Conservation (phyloP, 2,888 invertebrate genomes). For the Aplocera efformata region DNA sequence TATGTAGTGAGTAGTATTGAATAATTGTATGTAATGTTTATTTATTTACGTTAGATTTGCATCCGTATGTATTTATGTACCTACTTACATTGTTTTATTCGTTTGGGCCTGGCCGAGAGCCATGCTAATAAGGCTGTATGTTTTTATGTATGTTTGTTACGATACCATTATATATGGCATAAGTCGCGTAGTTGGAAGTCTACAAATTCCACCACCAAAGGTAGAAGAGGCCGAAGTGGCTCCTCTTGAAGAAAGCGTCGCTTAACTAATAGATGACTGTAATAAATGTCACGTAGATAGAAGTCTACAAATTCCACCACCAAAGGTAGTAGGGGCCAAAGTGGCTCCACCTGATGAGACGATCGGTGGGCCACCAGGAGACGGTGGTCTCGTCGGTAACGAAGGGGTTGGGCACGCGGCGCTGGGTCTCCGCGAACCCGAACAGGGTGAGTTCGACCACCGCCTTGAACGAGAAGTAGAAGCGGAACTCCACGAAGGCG, state of each 20-base stretch:
- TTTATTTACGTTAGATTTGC: too few species aligned
- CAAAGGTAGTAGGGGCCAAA: constrained; percentile 3
- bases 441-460: constrained; percentile 42
- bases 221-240: constrained; percentile 1
- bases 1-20: too few species aligned
- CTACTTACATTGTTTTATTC: too few species aligned
- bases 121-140: too few species aligned
- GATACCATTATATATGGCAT: too few species aligned
- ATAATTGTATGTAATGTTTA: too few species aligned
- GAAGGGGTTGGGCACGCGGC: constrained; percentile 37
- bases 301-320: constrained; percentile 3
- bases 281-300: too few species aligned
- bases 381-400: constrained; percentile 33
- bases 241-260: background rate
- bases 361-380: constrained; percentile 34
- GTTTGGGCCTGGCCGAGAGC: too few species aligned
- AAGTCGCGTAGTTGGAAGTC: background rate
- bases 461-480: constrained; percentile 51
- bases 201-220: constrained; percentile 3
- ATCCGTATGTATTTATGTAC: too few species aligned
- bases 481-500: constrained; percentile 51
- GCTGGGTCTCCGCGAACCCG: constrained; percentile 32
- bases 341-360: background rate
- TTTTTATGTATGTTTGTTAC: too few species aligned
- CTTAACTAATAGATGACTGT: too few species aligned